phyloP scores from a whole-genome alignment of 2,113 vertebrate genomes.

The Lathamus discolor region DNA sequence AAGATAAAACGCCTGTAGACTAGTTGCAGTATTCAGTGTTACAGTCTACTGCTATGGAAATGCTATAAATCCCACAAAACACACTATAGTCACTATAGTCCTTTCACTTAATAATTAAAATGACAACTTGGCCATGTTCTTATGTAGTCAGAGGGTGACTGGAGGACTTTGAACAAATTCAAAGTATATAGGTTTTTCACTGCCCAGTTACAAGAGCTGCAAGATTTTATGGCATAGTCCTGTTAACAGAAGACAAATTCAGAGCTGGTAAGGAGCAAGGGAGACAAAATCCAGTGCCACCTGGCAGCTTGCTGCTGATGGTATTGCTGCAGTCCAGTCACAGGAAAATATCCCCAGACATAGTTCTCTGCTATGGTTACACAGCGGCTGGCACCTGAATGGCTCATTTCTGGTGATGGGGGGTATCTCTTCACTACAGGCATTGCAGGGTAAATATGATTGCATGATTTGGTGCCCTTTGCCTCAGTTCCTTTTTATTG shows the following conservation, averaged over 20 bases:
- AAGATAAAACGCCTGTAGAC: neutral
- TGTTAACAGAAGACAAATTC: neutral
- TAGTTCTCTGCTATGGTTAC: neutral
- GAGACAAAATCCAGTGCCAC: neutral
- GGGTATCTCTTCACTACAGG: neutral
- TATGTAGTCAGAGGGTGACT: neutral
- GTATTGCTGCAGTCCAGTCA: neutral
- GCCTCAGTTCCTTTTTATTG: neutral
- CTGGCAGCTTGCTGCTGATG: neutral
- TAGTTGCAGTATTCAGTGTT: neutral
- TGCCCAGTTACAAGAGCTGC: neutral
- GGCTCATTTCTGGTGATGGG: neutral
- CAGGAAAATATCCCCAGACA: neutral
- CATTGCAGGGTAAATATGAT: neutral
- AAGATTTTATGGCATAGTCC: neutral
- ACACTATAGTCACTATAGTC: fast-evolving
- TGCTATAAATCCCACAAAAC: neutral
- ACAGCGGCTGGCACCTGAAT: neutral
- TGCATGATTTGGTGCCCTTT: neutral
- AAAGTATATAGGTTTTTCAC: neutral
- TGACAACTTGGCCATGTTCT: neutral
- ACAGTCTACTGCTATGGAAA: neutral
- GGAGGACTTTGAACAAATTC: neutral
- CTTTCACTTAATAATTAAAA: neutral
- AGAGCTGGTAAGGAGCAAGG: neutral